Base-by-base conservation (phyloP, 2,888 invertebrate genomes). In the Pachliopta kotzebuea region DNA sequence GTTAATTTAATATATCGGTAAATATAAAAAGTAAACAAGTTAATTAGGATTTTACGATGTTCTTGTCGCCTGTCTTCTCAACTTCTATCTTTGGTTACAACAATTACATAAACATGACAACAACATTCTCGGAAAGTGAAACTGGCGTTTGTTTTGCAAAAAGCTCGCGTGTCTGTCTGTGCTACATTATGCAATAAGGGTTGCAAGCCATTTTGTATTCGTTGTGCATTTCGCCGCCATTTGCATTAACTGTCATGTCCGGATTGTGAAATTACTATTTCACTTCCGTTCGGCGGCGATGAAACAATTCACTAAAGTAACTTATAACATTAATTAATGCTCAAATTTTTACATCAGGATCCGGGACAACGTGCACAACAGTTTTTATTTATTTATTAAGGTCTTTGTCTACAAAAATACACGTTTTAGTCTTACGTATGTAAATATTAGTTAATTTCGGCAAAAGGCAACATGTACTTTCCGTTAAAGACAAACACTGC, bases 231-330 rank as follows among this genome's bases (percentile, higher is more conserved):
- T 50, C 6, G 50, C 29, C 68, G 76, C 77, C 79, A 83, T 84
- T 77, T 75, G 74, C 76, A 78, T 78, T 69, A 66, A 64, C 68
- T 66, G 70, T 69, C 73, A 74, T 71, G 88, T 88, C 85, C 85
- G 88, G 84, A 84, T 88, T 89, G 87, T 85, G 88, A 88, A 89
- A 89, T 85, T 78, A 78, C 77, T 87, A 77, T 85, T 87, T 88
- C 84, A 88, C 88, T 90, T 90, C 90, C 89, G 85, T 83, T 74
- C 70, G 69, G 58, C 69, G 67, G 70, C 69, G 65, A 70, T 71
- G 67, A 68, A 67, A 69, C 67, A 67, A 24, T 14, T 18, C 7
- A n/a, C 7, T 4, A 45, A n/a, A 11, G 14, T 37, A 14, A 14
- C 11, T 37, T 37, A 0, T 37, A 37, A 37, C 4, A 14, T 37